Percentiles rank a stretch among this genome's conserved stretches.
Conservation (phyloP, 2,113 vertebrate species). For the Rhegmatorhina hoffmannsi region DNA sequence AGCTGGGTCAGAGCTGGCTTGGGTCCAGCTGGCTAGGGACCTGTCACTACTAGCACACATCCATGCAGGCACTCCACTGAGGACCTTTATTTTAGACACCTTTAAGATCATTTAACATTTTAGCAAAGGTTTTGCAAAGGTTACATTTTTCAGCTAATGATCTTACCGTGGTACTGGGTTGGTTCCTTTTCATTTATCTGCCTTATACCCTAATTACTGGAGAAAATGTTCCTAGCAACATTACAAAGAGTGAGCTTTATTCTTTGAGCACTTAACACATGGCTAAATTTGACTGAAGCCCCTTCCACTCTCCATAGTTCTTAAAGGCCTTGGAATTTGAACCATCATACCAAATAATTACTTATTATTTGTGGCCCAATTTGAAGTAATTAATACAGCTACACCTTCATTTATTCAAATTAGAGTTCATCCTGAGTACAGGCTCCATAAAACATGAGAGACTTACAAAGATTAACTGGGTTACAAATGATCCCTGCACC, state of each 20-base stretch:
- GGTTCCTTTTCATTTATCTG: not conserved
- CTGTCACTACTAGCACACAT: not conserved
- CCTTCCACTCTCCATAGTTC: not conserved
- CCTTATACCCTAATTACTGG: not conserved
- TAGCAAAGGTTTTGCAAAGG: not conserved
- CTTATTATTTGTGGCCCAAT: not conserved
- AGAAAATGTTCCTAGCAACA: not conserved
- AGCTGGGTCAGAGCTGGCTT: not conserved
- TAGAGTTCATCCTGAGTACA: not conserved
- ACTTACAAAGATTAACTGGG: not conserved
- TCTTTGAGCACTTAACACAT: not conserved
- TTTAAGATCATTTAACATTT: not conserved
- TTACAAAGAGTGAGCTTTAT: not conserved
- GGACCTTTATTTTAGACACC: not conserved
- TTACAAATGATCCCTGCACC: not conserved
- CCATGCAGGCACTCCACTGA: not conserved
- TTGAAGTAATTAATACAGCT: slow-evolving; percentile 8
- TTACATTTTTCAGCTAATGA: not conserved
- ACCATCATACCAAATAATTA: not conserved
- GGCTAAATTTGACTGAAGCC: not conserved
- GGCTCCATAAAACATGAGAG: not conserved
- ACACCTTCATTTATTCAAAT: slow-evolving; percentile 22
- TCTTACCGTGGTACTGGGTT: not conserved
- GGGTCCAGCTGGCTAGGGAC: not conserved
- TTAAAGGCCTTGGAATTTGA: not conserved